Evolutionary conservation across 92 coral and sea anemone species (phyloP).

Genomic region (Umimayanthus kanabou): DNA sequence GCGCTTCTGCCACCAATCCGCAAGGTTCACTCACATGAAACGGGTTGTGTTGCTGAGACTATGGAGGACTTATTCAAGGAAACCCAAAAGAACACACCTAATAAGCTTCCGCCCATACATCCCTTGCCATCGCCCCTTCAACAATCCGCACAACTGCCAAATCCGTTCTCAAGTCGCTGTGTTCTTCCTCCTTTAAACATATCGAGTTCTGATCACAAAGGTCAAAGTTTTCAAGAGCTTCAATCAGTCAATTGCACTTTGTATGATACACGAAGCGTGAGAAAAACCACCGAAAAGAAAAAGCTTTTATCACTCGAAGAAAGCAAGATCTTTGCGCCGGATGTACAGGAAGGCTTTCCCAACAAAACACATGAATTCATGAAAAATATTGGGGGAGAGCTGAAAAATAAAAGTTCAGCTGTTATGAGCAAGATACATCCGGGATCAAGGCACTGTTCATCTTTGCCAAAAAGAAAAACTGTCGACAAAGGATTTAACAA

Average conservation of each 20-base stretch:
- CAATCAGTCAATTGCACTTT: not conserved
- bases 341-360: not conserved
- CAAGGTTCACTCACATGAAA: not conserved
- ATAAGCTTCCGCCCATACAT: not conserved
- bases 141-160: not conserved
- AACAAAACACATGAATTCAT: no score
- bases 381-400: not conserved
- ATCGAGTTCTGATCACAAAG: not conserved
- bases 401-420: not conserved
- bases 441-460: not conserved
- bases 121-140: not conserved
- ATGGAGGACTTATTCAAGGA: not conserved
- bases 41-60: not conserved
- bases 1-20: not conserved
- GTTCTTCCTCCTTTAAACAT: not conserved
- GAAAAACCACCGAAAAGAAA: not conserved
- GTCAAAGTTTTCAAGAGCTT: not conserved
- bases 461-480: not conserved
- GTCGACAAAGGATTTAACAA: not conserved
- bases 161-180: not conserved
- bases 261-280: not conserved
- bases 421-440: not conserved
- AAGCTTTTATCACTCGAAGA: not conserved
- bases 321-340: not conserved
- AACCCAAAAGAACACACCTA: not conserved